Percentiles rank a stretch among this genome's conserved stretches.
phyloP scores from a whole-genome alignment of 2,888 invertebrate species.

The Cantharis flavilabris region DNA sequence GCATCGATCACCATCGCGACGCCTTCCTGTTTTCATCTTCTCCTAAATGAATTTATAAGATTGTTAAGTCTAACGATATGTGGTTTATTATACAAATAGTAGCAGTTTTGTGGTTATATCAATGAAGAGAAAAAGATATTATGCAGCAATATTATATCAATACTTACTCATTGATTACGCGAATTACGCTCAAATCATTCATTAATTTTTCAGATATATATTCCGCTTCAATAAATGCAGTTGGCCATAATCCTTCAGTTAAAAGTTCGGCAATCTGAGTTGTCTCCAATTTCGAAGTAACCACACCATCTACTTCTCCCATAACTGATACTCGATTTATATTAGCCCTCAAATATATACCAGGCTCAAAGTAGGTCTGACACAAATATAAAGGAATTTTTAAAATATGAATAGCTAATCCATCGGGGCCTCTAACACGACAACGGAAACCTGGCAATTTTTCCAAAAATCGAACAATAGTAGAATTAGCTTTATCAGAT shows the following conservation, averaged over 20 bases:
- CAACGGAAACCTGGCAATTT: neutral
- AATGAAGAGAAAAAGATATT: neutral
- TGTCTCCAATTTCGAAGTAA: neutral
- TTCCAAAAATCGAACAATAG: neutral
- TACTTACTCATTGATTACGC: no score
- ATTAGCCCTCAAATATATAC: neutral
- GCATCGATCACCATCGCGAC: constrained; percentile 37
- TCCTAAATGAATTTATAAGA: constrained; percentile 11
- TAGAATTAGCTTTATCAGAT: no score
- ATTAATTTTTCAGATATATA: neutral
- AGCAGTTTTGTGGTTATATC: neutral
- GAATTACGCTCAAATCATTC: neutral
- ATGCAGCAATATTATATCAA: neutral
- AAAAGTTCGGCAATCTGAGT: neutral
- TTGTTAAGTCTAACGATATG: constrained; percentile 8
- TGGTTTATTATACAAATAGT: neutral
- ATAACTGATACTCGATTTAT: neutral
- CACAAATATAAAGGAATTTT: neutral
- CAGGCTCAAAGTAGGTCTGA: neutral
- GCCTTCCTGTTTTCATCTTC: constrained; percentile 28
- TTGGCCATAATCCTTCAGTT: neutral
- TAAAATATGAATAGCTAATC: neutral
- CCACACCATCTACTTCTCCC: neutral
- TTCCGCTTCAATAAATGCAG: neutral
- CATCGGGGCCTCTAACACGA: neutral